Base-by-base conservation (phyloP, 2,113 vertebrate species). In the Halcyon malimbica region DNA sequence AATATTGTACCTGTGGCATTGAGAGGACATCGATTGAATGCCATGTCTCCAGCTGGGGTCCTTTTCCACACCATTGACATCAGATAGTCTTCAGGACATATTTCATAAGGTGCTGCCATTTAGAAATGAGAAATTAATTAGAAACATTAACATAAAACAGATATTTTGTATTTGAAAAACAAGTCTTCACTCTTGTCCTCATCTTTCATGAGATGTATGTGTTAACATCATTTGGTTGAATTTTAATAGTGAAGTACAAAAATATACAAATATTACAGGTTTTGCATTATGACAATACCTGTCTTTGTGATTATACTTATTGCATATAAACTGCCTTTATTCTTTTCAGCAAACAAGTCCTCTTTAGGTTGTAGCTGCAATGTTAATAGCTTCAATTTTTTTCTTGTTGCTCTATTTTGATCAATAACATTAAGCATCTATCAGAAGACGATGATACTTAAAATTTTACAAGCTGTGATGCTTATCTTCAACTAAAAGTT, bases 11-110 rank as follows among this genome's bases (percentile, higher is more conserved):
- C 99, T 98, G 99, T 99, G 95, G 99, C 99, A 93, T 99, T 99
- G 68, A 99, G 98, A 29, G 99, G 99, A 92, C 99, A 99, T 93
- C 99, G 98, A 93, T 99, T 99, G 94, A 99, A 99, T 88, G 99
- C 99, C 96, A 99, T 96, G 93, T 99, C 99, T 24, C 99, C 99
- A 71, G 99, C 99, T 91, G 99, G 99, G 24, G 99, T 99, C 96
- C 99, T 98, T 98, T 99, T 99, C 99, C 99, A 99, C 96, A 99
- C 98, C 99, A 99, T 99, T 18, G 99, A 99, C 97, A 99, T 99
- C 78, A 99, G 98, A 96, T 99, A 99, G 96, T 99, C 99, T 98
- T 99, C 99, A 4, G 99, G 98, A 97, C 99, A 99, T 97, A 99
- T 99, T 98, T 99, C 99, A 97, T 99, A 99, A 39, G 99, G 99